Evolutionary conservation across 2,888 invertebrate species (phyloP).

Genomic region (Plagodis pulveraria): DNA sequence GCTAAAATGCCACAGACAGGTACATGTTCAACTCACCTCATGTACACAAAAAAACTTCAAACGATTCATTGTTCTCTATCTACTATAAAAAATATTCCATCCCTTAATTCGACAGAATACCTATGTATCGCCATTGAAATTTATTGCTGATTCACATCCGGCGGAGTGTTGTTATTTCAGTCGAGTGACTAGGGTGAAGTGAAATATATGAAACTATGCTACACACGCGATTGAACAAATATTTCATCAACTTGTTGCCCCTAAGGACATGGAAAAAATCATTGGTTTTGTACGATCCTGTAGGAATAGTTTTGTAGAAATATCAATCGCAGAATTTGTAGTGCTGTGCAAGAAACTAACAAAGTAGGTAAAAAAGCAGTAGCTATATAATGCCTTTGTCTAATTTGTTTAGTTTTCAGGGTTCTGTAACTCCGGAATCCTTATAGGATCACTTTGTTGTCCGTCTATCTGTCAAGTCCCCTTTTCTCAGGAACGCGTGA

Average conservation of each 20-base stretch:
- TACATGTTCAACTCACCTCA: too few species aligned
- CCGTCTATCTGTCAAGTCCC: too few species aligned
- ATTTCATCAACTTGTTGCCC: conserved; percentile 82
- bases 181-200: conserved; percentile 75
- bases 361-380: too few species aligned
- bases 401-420: too few species aligned
- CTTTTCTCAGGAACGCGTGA: too few species aligned
- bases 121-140: conserved; percentile 64
- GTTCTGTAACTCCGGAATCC: too few species aligned
- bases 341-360: neutral
- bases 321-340: conserved; percentile 40
- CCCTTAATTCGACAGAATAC: conserved; percentile 33
- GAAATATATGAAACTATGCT: conserved; percentile 68
- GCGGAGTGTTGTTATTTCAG: conserved; percentile 76
- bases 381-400: too few species aligned
- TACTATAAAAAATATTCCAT: conserved; percentile 19
- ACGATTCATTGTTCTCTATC: too few species aligned
- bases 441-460: too few species aligned
- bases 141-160: conserved; percentile 77
- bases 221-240: conserved; percentile 81
- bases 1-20: too few species aligned
- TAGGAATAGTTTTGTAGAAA: conserved; percentile 53
- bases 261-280: conserved; percentile 66
- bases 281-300: conserved; percentile 46
- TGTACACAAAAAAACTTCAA: too few species aligned